A percentile compares a stretch with the other conserved stretches of the same genome.
These are phyloP conservation scores for Albula goreensis DNA, from an alignment of 2,113 vertebrate species.

Conservation along the genomic window DNA sequence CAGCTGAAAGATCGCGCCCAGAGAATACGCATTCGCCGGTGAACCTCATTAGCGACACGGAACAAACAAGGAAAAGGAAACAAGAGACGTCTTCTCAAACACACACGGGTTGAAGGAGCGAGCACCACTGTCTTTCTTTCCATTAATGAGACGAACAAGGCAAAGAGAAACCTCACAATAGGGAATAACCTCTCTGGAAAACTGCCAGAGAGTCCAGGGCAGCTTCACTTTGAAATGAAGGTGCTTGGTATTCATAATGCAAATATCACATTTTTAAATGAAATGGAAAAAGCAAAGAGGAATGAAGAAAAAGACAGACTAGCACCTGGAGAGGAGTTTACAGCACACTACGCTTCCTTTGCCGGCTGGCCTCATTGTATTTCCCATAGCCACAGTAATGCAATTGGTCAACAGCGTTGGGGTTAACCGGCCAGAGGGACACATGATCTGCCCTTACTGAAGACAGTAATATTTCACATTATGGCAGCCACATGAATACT, in stretches of 20 bases:
- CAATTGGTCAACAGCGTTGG: no score
- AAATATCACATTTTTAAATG: conserved; percentile 3
- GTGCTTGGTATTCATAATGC: not conserved
- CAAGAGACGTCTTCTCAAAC: not conserved
- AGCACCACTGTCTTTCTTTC: not conserved
- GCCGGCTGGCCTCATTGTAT: no score
- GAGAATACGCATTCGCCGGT: not conserved
- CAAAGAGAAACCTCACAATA: not conserved
- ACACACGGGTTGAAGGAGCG: not conserved
- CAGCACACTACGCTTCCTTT: not conserved
- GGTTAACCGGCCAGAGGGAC: not conserved
- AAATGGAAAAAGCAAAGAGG: not conserved
- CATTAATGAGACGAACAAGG: not conserved
- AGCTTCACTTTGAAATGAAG: not conserved
- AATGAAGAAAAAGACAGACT: no score
- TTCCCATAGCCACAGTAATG: not conserved
- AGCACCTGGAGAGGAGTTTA: not conserved
- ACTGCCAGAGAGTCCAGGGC: not conserved
- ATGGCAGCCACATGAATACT: not conserved
- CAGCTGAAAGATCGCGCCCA: not conserved
- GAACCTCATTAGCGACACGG: not conserved
- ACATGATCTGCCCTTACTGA: not conserved
- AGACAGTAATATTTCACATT: not conserved
- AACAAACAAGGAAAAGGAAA: not conserved
- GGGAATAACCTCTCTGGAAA: not conserved